phyloP scores from a whole-genome alignment of 2,113 vertebrate genomes.

The Menidia beryllina region DNA sequence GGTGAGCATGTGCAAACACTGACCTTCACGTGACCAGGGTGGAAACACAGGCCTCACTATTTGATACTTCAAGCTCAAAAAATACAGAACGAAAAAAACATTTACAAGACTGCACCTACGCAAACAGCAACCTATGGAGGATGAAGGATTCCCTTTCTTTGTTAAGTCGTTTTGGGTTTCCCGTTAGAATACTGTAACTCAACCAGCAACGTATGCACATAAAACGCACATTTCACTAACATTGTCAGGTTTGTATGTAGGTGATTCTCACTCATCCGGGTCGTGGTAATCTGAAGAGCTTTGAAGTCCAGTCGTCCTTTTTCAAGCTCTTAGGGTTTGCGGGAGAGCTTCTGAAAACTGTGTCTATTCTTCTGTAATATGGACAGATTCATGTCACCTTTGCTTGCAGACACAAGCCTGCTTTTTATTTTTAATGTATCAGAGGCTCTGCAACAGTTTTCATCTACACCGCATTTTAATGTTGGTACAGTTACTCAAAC shows the following conservation, averaged over 20 bases:
- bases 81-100: conserved; percentile 26
- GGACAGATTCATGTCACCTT: neutral
- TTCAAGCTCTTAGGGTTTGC: too few species aligned
- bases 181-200: too few species aligned
- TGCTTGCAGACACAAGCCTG: neutral
- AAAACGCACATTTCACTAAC: neutral
- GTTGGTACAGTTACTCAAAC: conserved; percentile 58
- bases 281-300: too few species aligned
- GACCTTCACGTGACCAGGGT: conserved; percentile 64
- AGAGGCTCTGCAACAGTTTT: conserved; percentile 10
- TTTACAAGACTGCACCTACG: conserved; percentile 13
- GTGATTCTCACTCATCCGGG: too few species aligned
- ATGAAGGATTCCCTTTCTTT: neutral
- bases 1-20: conserved; percentile 49
- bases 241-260: neutral
- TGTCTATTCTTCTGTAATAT: conserved; percentile 8
- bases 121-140: neutral
- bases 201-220: too few species aligned
- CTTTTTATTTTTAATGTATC: conserved; percentile 17
- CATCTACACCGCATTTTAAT: conserved; percentile 45
- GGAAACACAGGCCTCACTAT: conserved; percentile 37
- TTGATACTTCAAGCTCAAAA: conserved; percentile 46
- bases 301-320: too few species aligned
- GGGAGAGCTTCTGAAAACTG: conserved; percentile 11
- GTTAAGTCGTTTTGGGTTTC: too few species aligned